These are phyloP conservation scores for Orthonychiurus folsomi DNA, from an alignment of 2,888 invertebrate genomes.

Conservation along the genomic window DNA sequence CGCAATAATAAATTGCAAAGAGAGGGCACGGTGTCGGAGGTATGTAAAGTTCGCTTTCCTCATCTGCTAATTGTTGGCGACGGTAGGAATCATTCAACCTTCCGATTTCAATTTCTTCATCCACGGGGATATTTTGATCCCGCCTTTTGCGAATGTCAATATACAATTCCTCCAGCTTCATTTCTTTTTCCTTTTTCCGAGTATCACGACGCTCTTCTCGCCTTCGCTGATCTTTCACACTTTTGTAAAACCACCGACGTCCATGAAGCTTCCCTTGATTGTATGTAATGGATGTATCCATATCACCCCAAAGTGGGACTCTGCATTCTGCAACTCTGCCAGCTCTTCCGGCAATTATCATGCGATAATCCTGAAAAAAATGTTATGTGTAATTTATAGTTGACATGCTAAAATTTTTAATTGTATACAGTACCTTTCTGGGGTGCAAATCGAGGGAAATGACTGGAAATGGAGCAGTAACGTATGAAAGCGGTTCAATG, in stretches of 20 bases:
- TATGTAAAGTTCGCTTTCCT: constrained; percentile 50
- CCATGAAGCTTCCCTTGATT: constrained; percentile 34
- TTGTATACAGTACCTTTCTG: constrained; percentile 11
- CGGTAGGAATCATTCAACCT: constrained; percentile 26
- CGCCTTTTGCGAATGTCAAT: constrained; percentile 42
- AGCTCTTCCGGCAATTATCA: constrained; percentile 26
- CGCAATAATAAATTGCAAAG: constrained; percentile 50
- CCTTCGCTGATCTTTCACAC: constrained; percentile 54
- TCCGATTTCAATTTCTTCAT: constrained; percentile 34
- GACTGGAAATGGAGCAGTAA: constrained; percentile 30
- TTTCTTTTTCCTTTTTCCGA: constrained; percentile 50
- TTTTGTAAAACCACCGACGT: constrained; percentile 42
- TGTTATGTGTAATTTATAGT: too few species aligned
- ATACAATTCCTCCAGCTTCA: constrained; percentile 50
- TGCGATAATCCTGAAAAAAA: constrained; percentile 19
- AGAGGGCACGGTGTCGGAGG: constrained; percentile 54
- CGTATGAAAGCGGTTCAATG: constrained; percentile 27
- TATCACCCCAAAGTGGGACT: constrained; percentile 29
- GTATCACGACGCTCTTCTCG: constrained; percentile 53
- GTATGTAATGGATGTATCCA: constrained; percentile 19
- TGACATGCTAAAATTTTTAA: not conserved
- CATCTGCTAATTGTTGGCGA: constrained; percentile 44
- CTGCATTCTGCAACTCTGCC: constrained; percentile 34
- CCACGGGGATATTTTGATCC: constrained; percentile 20
- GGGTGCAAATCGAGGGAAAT: constrained; percentile 31